Evolutionary conservation across 2,797 vertebrate genomes (phyloP), one percentile per base, ranked within the genome.

Genomic region (Pipistrellus kuhlii): DNA sequence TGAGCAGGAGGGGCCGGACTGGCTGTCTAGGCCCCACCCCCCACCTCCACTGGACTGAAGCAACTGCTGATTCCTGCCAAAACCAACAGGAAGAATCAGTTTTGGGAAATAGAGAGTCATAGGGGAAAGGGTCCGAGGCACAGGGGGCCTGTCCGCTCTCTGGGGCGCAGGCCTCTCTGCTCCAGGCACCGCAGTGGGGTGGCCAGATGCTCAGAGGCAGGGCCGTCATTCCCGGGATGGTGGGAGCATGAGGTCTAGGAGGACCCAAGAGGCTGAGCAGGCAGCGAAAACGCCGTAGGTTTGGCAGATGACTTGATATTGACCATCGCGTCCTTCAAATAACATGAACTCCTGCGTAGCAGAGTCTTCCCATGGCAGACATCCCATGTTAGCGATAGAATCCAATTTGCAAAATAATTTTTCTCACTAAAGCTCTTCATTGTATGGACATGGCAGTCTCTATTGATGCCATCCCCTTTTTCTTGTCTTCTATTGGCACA

Each of bases 21-120:
- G 81, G 59, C 69, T 69, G 8, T 4, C 8, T 8, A 0, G 20
- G 51, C 35, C 41, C 51, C 73, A 0, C 12, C 32, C 8, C n/a
- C 41, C 8, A 2, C 27, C 44, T n/a, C 38, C 23, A 20, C 27
- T 0, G 78, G 73, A 9, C 15, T 35, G 90, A 95, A 69, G 69
- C 91, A 55, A 13, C 85, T 51, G 64, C 97, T 72, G 71, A 75
- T 88, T 73, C 0, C 0, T 87, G 94, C 94, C 94, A 96, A 96
- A 97, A 96, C 88, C 97, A 97, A 95, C 94, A 97, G 55, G 32
- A 85, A 75, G 81, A 80, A 89, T 96, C 94, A 73, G 90, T 96
- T 96, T 95, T 89, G 96, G 95, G 96, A 96, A 97, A 92, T 68
- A 62, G 81, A 93, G 91, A 96, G 95, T 87, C 77, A 59, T 12